Conservation (phyloP, 2,888 invertebrate species). For the Loripinus fragilis region DNA sequence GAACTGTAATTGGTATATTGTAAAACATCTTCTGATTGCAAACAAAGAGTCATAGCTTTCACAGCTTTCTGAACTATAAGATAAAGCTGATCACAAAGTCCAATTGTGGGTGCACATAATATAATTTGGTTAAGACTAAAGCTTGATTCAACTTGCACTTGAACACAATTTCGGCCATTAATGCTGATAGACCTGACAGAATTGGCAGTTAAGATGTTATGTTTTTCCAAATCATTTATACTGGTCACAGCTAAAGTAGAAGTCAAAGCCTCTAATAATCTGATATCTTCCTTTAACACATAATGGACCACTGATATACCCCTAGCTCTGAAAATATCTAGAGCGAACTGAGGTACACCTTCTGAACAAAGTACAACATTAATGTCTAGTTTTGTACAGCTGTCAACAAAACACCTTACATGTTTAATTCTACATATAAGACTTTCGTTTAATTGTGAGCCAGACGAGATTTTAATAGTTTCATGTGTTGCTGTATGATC, state of each 20-base stretch:
- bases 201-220: conserved; percentile 26
- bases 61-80: conserved; percentile 53
- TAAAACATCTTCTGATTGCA: not conserved
- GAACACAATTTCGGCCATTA: conserved; percentile 45
- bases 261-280: conserved; percentile 49
- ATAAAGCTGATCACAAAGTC: conserved; percentile 57
- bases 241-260: conserved; percentile 25
- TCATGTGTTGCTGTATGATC: conserved; percentile 24
- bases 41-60: conserved; percentile 40
- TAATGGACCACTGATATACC: conserved; percentile 61
- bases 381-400: conserved; percentile 35
- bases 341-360: conserved; percentile 60
- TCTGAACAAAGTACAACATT: conserved; percentile 61
- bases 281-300: conserved; percentile 61
- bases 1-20: not conserved
- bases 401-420: conserved; percentile 43
- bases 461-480: conserved; percentile 23
- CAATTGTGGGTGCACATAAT: conserved; percentile 64
- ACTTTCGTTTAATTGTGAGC: conserved; percentile 8
- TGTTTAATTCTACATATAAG: conserved; percentile 24
- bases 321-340: conserved; percentile 53
- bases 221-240: conserved; percentile 33
- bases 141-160: conserved; percentile 20
- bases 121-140: conserved; percentile 41
- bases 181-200: conserved; percentile 28